A percentile compares a stretch with the other conserved stretches of the same genome.
Evolutionary conservation across 1,140 invertebrate species (phyloP).

Genomic region (Mylabris phalerata): DNA sequence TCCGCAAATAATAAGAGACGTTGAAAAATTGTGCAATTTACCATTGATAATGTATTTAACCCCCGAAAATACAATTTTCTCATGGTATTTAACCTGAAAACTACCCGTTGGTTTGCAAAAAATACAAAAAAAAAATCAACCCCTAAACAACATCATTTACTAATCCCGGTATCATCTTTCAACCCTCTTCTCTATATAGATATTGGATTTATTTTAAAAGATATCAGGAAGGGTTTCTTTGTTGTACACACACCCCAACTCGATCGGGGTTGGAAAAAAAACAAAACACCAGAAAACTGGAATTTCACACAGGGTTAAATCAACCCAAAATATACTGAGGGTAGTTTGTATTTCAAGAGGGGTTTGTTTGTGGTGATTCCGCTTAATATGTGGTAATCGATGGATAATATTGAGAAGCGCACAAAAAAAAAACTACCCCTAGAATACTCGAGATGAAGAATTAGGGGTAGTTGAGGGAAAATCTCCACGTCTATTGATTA

Average conservation of each 20-base stretch:
- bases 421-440: too few species aligned
- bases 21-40: conserved; percentile 26
- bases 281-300: conserved; percentile 6
- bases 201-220: not conserved
- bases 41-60: conserved; percentile 16
- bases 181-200: conserved; percentile 4
- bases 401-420: not conserved
- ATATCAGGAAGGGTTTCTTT: not conserved
- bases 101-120: not conserved
- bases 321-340: not conserved
- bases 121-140: too few species aligned
- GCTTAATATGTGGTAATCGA: conserved; percentile 22
- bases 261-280: conserved; percentile 1
- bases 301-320: conserved; percentile 16
- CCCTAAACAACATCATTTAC: conserved; percentile 18
- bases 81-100: conserved; percentile 11
- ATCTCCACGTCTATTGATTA: too few species aligned
- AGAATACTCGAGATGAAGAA: too few species aligned
- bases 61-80: conserved; percentile 12
- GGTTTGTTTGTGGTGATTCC: conserved; percentile 15
- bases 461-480: too few species aligned
- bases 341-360: not conserved
- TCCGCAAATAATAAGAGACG: conserved; percentile 4
- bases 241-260: too few species aligned
- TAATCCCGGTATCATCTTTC: conserved; percentile 23